Evolutionary conservation across 1,140 invertebrate species (phyloP).

Genomic region (Sitophilus oryzae): DNA sequence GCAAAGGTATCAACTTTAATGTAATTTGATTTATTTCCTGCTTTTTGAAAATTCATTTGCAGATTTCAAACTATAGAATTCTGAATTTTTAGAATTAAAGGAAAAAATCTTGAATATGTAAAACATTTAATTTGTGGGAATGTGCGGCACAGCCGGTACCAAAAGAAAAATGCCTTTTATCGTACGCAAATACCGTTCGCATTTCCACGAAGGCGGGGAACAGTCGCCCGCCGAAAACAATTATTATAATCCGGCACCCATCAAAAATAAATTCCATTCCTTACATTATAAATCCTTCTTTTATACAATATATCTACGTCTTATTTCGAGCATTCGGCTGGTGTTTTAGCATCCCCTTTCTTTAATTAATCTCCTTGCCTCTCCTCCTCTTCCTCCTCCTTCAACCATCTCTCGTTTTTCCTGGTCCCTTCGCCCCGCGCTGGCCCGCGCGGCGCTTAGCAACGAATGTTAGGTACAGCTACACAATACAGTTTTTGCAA

Average conservation of each 20-base stretch:
- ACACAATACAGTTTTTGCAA: constrained; percentile 42
- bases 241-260: constrained; percentile 25
- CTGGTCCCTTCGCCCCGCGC: background rate
- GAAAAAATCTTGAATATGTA: too few species aligned
- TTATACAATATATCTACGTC: constrained; percentile 43
- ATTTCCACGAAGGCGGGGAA: background rate
- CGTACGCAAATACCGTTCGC: background rate
- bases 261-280: constrained; percentile 40
- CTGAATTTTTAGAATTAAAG: too few species aligned
- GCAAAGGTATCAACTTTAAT: too few species aligned
- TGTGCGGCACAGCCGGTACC: too few species aligned
- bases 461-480: constrained; percentile 41
- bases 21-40: too few species aligned
- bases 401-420: background rate
- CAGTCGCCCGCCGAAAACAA: constrained; percentile 4
- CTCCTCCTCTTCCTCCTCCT: constrained; percentile 1
- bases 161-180: background rate
- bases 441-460: constrained; percentile 34
- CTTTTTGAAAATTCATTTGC: too few species aligned
- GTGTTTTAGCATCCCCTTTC: constrained; percentile 42
- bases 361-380: constrained; percentile 41
- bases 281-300: constrained; percentile 42
- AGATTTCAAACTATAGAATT: too few species aligned
- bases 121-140: background rate
- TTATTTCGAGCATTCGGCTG: constrained; percentile 40